phyloP scores from a whole-genome alignment of 2,797 vertebrate species.

The Adelosebastes latens region DNA sequence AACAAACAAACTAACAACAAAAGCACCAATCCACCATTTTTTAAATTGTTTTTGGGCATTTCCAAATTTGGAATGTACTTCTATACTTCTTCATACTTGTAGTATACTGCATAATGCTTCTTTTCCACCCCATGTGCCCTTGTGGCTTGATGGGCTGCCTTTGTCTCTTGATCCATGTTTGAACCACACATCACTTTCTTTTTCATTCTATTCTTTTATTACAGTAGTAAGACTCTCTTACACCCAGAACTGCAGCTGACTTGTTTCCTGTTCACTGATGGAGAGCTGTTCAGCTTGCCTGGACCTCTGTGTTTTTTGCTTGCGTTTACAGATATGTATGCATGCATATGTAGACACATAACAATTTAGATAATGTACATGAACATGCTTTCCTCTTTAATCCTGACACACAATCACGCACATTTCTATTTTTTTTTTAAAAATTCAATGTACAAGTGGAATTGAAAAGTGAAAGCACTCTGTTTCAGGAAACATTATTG shows the following conservation, averaged over 20 bases:
- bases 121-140: neutral
- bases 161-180: neutral
- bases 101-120: neutral
- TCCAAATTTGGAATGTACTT: neutral
- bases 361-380: neutral
- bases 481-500: neutral
- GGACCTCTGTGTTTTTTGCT: neutral
- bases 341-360: neutral
- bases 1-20: neutral
- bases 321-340: neutral
- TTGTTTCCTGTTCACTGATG: conserved; percentile 1
- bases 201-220: neutral
- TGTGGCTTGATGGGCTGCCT: neutral
- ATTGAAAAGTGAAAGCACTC: neutral
- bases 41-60: too few relatives aligned
- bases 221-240: neutral
- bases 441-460: neutral
- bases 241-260: conserved; percentile 8
- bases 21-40: neutral
- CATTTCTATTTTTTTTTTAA: neutral
- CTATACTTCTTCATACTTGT: neutral
- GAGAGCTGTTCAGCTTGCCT: neutral
- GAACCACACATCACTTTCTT: neutral
- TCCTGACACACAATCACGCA: neutral
- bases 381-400: neutral